A percentile compares a stretch with the other conserved stretches of the same genome.
Evolutionary conservation across 2,888 invertebrate genomes (phyloP).

Genomic region (Herminia tarsipennalis): DNA sequence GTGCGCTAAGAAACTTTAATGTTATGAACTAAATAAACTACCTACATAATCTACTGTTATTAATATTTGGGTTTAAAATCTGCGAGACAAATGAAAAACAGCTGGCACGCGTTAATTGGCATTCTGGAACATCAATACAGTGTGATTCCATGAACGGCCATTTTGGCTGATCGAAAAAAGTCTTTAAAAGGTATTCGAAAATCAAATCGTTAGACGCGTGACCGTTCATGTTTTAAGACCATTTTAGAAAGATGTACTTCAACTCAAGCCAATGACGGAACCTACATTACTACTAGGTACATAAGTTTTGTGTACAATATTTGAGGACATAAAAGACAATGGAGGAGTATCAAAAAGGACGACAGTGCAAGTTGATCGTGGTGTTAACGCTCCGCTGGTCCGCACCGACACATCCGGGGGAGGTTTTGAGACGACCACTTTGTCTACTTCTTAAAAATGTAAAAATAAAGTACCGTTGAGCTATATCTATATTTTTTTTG

Average conservation of each 20-base stretch:
- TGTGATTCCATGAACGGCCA: too few species aligned
- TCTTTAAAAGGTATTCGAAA: too few species aligned
- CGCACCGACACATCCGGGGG: conserved; percentile 64
- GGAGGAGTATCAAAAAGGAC: conserved; percentile 53
- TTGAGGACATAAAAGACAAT: conserved; percentile 3
- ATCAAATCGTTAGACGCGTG: too few species aligned
- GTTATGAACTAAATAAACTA: conserved; percentile 42
- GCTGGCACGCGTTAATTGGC: neutral
- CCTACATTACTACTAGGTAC: too few species aligned
- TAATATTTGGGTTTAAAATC: conserved; percentile 17
- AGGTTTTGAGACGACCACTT: conserved; percentile 18
- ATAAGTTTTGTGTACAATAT: too few species aligned
- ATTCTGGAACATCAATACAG: neutral
- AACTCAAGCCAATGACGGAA: too few species aligned
- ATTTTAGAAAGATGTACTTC: too few species aligned
- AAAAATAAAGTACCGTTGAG: neutral
- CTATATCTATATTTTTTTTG: too few species aligned
- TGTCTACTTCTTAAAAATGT: neutral
- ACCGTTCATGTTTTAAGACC: too few species aligned
- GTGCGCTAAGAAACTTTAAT: conserved; percentile 7
- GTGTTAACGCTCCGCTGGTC: conserved; percentile 60
- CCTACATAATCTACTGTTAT: conserved; percentile 32
- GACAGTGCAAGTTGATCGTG: conserved; percentile 52
- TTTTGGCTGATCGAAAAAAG: too few species aligned
- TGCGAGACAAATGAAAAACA: conserved; percentile 8